A percentile compares a stretch with the other conserved stretches of the same genome.
phyloP scores from a whole-genome alignment of 2,113 vertebrate species.

The Trinectes maculatus region DNA sequence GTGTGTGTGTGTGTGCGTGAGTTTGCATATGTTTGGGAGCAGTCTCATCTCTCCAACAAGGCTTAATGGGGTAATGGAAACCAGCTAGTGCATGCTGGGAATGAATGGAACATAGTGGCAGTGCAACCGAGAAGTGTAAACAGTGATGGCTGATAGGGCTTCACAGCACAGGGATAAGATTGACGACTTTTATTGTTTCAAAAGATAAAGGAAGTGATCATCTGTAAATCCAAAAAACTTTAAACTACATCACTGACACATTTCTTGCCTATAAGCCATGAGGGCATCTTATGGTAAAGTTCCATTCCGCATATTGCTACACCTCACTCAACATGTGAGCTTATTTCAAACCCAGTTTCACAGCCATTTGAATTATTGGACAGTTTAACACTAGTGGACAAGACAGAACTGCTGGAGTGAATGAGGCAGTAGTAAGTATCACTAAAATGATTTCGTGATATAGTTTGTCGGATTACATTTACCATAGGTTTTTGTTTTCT shows the following conservation, averaged over 20 bases:
- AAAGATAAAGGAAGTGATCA: no score
- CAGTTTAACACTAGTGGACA: conserved; percentile 17
- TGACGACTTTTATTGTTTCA: no score
- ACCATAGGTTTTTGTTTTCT: no score
- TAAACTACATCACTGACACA: background rate
- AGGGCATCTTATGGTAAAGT: conserved; percentile 24
- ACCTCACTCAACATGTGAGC: conserved; percentile 22
- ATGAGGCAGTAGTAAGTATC: background rate
- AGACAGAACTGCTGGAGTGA: conserved; percentile 4
- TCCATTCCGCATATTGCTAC: conserved; percentile 22
- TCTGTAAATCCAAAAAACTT: no score
- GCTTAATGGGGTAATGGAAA: conserved; percentile 69
- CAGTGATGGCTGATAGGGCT: conserved; percentile 19
- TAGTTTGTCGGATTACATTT: background rate
- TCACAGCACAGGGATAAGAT: background rate
- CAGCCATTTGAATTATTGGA: conserved; percentile 56
- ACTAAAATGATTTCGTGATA: background rate
- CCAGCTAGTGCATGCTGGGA: conserved; percentile 57
- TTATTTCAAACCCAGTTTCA: conserved; percentile 71
- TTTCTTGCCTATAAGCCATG: conserved; percentile 7
- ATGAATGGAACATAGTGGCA: conserved; percentile 18
- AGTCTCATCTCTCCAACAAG: conserved; percentile 63
- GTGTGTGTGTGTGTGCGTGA: conserved; percentile 27
- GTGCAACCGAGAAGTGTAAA: background rate
- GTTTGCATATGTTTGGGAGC: conserved; percentile 19